Percentiles rank a stretch among this genome's conserved stretches.
These are phyloP conservation scores for Spheniscus mendiculus DNA, from an alignment of 2,113 vertebrate genomes.

Conservation along the genomic window DNA sequence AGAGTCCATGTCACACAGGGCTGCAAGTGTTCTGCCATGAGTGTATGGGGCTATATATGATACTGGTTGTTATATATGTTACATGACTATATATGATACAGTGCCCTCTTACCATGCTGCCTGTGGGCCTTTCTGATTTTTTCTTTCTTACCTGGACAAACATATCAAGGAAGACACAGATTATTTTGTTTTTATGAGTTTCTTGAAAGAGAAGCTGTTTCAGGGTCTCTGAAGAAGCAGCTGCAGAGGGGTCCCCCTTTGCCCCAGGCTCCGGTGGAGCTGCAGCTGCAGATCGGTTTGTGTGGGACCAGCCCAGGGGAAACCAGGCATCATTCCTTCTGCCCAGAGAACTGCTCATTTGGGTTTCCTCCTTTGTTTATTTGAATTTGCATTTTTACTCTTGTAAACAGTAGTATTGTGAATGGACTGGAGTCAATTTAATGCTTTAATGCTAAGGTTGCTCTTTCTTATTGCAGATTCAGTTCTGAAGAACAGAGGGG, in stretches of 20 bases:
- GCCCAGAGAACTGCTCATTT: background rate
- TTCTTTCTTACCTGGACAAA: background rate
- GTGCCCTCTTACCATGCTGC: background rate
- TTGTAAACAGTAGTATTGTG: background rate
- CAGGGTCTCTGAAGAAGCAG: background rate
- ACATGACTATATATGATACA: background rate
- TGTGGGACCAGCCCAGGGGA: background rate
- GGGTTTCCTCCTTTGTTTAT: background rate
- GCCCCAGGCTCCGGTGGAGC: background rate
- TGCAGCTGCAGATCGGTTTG: background rate
- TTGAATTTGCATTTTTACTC: background rate
- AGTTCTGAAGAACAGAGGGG: background rate
- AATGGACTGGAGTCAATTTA: background rate
- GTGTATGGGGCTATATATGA: background rate
- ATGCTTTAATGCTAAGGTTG: background rate
- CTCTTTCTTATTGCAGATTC: background rate
- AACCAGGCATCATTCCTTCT: background rate
- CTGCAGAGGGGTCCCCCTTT: rapidly evolving
- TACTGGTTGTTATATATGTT: background rate
- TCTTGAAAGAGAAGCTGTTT: background rate
- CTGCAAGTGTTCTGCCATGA: background rate
- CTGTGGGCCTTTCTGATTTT: background rate
- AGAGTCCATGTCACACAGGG: rapidly evolving
- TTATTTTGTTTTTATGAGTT: background rate
- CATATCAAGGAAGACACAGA: rapidly evolving